phyloP scores from a whole-genome alignment of 2,797 vertebrate genomes.

The Myotis vivesi region DNA sequence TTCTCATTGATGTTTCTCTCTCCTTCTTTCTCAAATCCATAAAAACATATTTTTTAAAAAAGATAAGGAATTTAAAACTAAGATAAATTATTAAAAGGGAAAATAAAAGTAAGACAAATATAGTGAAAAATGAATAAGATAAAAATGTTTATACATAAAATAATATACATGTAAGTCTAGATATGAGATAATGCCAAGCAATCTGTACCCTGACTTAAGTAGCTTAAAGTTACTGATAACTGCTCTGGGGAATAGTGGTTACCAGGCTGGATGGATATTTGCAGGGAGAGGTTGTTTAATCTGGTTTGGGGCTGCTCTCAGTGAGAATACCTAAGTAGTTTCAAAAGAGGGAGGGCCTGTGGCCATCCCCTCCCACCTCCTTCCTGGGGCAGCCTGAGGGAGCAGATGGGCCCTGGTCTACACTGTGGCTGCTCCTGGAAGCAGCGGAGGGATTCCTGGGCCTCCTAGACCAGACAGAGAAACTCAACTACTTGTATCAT shows the following conservation, averaged over 20 bases:
- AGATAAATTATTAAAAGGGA: neutral
- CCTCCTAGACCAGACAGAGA: neutral
- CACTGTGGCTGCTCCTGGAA: neutral
- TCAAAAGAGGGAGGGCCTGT: neutral
- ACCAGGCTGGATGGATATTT: neutral
- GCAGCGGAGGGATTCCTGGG: neutral
- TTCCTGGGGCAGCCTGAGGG: neutral
- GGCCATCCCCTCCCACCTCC: fast-evolving
- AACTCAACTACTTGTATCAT: neutral
- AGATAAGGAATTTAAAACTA: neutral
- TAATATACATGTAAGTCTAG: neutral
- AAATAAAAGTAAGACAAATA: neutral
- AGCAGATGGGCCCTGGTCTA: no score
- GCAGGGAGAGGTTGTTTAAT: neutral
- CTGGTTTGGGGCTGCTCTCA: neutral
- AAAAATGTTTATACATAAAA: neutral
- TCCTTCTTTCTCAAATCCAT: neutral
- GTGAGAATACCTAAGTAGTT: neutral
- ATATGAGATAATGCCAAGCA: neutral
- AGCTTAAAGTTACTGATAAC: neutral
- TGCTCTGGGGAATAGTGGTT: neutral
- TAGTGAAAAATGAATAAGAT: neutral
- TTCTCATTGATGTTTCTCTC: no score
- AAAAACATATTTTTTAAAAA: neutral
- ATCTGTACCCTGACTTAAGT: neutral